A percentile compares a stretch with the other conserved stretches of the same genome.
phyloP scores from a whole-genome alignment of 2,888 invertebrate species.

The Dasysyrphus albostriatus region DNA sequence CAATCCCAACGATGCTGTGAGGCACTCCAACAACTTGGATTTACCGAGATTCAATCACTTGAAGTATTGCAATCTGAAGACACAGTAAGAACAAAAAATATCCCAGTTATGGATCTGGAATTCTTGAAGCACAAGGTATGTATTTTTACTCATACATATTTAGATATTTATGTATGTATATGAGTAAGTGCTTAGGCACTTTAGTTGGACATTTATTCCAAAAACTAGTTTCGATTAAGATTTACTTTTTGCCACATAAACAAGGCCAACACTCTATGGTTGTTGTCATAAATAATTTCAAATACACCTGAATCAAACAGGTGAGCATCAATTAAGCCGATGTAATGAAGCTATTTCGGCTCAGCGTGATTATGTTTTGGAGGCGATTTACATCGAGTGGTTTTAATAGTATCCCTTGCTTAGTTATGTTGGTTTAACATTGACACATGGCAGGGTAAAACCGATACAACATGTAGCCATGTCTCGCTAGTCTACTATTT shows the following conservation, averaged over 20 bases:
- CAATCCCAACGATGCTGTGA: conserved; percentile 96
- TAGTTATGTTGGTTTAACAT: conserved; percentile 59
- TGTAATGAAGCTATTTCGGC: conserved; percentile 77
- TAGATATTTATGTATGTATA: background rate
- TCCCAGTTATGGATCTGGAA: conserved; percentile 89
- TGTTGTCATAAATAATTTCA: conserved; percentile 70
- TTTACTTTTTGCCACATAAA: conserved; percentile 46
- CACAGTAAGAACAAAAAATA: conserved; percentile 87
- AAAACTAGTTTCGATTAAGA: conserved; percentile 47
- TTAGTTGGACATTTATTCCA: conserved; percentile 1
- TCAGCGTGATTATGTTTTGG: conserved; percentile 75
- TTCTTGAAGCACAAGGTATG: conserved; percentile 88
- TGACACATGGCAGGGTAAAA: conserved; percentile 71
- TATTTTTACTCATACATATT: background rate
- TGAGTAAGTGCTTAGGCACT: background rate
- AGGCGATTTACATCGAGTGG: conserved; percentile 64
- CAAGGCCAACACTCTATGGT: conserved; percentile 54
- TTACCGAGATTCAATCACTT: conserved; percentile 93
- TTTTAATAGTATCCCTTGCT: conserved; percentile 24
- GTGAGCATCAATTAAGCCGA: conserved; percentile 73
- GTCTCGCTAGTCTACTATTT: conserved; percentile 27
- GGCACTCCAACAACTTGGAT: conserved; percentile 89
- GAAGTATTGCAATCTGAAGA: conserved; percentile 94
- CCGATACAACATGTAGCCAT: conserved; percentile 61
- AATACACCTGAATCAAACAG: conserved; percentile 66